Percentiles rank a stretch among this genome's conserved stretches.
Evolutionary conservation across 2,113 vertebrate genomes (phyloP).

Genomic region (Tauraco erythrolophus): DNA sequence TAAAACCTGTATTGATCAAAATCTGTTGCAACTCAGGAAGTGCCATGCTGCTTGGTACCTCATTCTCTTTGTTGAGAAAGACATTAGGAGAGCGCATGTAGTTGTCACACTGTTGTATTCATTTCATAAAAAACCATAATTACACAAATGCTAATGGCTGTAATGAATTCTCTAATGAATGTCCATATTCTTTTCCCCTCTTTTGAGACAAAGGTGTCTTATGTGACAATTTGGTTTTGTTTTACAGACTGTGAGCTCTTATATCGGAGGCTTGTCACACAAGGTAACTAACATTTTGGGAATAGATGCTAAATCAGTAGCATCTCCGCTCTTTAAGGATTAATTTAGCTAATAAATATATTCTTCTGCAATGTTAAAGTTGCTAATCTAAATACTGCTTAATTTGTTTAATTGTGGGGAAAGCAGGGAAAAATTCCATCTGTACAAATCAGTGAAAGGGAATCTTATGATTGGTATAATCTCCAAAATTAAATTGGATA

Average conservation of each 20-base stretch:
- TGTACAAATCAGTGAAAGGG: conserved; percentile 6
- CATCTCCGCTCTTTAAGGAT: conserved; percentile 9
- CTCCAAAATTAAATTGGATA: conserved; percentile 54
- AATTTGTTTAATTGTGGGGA: conserved; percentile 51
- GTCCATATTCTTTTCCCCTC: background rate
- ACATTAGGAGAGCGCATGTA: background rate
- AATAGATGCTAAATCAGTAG: conserved; percentile 25
- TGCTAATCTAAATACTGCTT: conserved; percentile 47
- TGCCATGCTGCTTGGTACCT: background rate
- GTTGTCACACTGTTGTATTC: background rate
- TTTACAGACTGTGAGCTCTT: conserved; percentile 35
- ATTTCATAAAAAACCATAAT: background rate
- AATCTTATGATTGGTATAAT: conserved; percentile 46
- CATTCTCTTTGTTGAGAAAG: background rate
- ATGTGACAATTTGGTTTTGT: conserved; percentile 31
- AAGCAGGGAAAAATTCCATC: conserved; percentile 26
- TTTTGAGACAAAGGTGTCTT: background rate
- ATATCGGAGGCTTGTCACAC: conserved; percentile 2
- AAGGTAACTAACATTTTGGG: conserved; percentile 57
- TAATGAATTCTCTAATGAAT: background rate
- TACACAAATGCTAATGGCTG: background rate
- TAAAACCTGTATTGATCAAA: background rate
- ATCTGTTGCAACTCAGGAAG: background rate
- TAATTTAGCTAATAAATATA: conserved; percentile 27
- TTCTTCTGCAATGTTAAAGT: conserved; percentile 24